These are phyloP conservation scores for Sorex maritimensis DNA, from an alignment of 2,797 vertebrate genomes.

Conservation along the genomic window DNA sequence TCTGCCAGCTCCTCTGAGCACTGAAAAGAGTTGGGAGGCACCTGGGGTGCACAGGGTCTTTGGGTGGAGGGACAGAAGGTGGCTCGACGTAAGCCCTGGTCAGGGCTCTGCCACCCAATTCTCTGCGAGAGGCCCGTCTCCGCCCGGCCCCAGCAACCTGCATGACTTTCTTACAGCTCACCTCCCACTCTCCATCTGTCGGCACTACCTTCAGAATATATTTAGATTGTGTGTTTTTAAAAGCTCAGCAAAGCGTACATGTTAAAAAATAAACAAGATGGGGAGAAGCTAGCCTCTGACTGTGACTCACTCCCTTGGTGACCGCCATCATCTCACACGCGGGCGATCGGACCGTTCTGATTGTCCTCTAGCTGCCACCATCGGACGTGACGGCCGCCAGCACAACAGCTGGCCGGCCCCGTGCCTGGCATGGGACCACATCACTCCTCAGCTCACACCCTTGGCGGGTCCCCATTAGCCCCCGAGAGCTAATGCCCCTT, in stretches of 20 bases:
- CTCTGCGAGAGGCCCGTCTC: no score
- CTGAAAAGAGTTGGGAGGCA: neutral
- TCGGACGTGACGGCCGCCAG: no score
- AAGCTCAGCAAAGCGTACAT: constrained; percentile 43
- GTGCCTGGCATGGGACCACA: rapidly evolving
- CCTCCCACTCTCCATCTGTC: constrained; percentile 49
- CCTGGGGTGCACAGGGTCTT: neutral
- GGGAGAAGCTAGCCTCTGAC: neutral
- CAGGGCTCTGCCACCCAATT: neutral
- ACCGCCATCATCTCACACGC: no score
- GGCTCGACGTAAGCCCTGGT: rapidly evolving
- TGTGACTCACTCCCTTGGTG: neutral
- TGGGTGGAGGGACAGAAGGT: neutral
- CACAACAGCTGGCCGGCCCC: no score
- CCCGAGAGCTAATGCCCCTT: neutral
- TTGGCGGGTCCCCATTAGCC: neutral
- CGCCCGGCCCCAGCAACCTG: neutral
- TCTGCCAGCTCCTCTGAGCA: no score
- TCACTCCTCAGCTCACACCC: neutral
- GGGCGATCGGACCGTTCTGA: no score
- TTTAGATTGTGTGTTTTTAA: constrained; percentile 50
- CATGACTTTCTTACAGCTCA: neutral
- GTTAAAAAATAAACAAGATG: neutral
- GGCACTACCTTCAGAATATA: constrained; percentile 11
- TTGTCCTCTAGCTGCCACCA: no score